Base-by-base conservation (phyloP, 2,113 vertebrate species). In the Argyrosomus japonicus region DNA sequence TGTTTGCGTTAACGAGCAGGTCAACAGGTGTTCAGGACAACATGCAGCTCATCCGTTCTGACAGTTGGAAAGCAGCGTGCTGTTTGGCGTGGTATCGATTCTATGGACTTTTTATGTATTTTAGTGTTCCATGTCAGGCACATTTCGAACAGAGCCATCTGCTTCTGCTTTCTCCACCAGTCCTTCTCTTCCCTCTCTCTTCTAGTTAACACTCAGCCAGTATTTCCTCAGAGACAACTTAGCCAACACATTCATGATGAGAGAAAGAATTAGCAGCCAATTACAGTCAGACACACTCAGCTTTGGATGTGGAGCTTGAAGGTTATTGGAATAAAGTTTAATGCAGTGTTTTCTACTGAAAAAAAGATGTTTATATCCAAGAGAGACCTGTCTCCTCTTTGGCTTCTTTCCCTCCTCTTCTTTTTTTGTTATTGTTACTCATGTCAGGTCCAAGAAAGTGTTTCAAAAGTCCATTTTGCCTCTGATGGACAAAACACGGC, bases 91-190 rank as follows among this genome's bases (percentile, higher is more conserved):
- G 5, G 51, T 63, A 27, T 63, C 74, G 48, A 70, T 75, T 36
- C 51, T 48, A 56, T 47, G 40, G 40, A 75, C 19, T 32, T 11
- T 72, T 81, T 81, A 53, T 54, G 51, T 64, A 19, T 71, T 64
- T 32, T 65, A 50, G 29, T 56, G 54, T 83, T 81, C 77, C 3
- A 13, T 56, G 72, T 89, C 69, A 48, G 75, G 53, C 74, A 82
- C 18, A 81, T 83, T 83, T 56, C 79, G 29, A 87, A 75, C 60
- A 75, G 77, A 84, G 70, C 86, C 86, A 90, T 89, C 84, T 78
- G 87, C 67, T 85, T 68, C 68, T 40, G 27, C 72, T 76, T 69
- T 50, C 57, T 2, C 40, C 76, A 14, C 14, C 61, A 23, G 21
- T n/a, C n/a, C n/a, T n/a, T n/a, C 19, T 32, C 61, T 32, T 40